A percentile compares a stretch with the other conserved stretches of the same genome.
phyloP scores from a whole-genome alignment of 2,888 invertebrate species.

The Molorchus minor region DNA sequence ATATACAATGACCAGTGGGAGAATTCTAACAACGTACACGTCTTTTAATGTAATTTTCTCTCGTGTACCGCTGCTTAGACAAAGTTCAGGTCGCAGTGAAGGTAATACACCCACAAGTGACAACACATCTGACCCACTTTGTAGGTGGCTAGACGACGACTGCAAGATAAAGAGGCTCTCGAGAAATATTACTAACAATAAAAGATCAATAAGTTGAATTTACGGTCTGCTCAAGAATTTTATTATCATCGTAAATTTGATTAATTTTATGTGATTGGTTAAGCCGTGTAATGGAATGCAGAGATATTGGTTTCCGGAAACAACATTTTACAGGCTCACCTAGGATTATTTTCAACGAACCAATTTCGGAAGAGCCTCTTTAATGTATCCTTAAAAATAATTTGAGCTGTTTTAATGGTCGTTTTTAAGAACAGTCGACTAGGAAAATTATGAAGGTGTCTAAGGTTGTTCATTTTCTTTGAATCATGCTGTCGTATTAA shows the following conservation, averaged over 20 bases:
- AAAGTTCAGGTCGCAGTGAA: slow-evolving; percentile 2
- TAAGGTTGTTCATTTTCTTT: too few species aligned
- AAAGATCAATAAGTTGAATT: slow-evolving; percentile 11
- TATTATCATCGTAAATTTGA: slow-evolving; percentile 19
- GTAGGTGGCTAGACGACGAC: slow-evolving; percentile 4
- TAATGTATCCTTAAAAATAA: too few species aligned
- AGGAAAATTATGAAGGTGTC: too few species aligned
- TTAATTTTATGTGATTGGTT: slow-evolving; percentile 9
- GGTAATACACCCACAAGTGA: slow-evolving; percentile 8
- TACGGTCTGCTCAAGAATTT: slow-evolving; percentile 2
- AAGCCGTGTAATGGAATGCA: background rate
- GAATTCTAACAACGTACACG: too few species aligned
- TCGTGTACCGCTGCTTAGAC: too few species aligned
- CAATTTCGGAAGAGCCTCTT: too few species aligned
- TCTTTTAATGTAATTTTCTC: too few species aligned
- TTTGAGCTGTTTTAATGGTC: too few species aligned
- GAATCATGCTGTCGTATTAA: too few species aligned
- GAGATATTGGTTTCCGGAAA: background rate
- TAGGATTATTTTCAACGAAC: background rate
- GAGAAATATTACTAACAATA: slow-evolving; percentile 10
- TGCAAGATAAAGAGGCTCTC: background rate
- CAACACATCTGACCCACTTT: slow-evolving; percentile 10
- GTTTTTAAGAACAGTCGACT: too few species aligned
- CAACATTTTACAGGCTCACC: background rate
- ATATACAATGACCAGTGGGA: too few species aligned